Conservation (phyloP, 2,113 vertebrate genomes). For the Stigmatopora argus region DNA sequence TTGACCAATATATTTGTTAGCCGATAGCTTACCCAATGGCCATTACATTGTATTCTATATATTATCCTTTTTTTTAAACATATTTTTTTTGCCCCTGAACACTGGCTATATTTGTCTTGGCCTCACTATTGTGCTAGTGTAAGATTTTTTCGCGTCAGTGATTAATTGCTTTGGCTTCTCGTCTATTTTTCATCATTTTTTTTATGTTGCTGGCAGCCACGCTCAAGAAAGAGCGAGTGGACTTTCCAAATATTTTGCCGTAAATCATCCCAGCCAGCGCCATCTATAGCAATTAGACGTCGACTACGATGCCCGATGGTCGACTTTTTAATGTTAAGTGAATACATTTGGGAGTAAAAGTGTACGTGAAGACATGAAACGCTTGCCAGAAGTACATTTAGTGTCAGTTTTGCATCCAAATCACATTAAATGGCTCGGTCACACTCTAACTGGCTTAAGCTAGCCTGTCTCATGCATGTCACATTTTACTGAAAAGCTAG, state of each 20-base stretch:
- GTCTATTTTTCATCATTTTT: constrained; percentile 1
- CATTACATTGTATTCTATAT: too few species aligned
- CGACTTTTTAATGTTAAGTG: not conserved
- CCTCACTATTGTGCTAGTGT: not conserved
- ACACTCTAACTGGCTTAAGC: constrained; percentile 50
- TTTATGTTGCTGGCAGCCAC: not conserved
- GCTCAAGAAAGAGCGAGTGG: not conserved
- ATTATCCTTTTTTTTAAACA: too few species aligned
- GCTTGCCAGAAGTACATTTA: not conserved
- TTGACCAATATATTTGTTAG: too few species aligned
- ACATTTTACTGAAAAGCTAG: constrained; percentile 8
- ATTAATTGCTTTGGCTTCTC: not conserved
- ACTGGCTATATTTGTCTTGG: not conserved
- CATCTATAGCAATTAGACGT: not conserved
- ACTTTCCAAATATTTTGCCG: not conserved
- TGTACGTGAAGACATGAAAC: not conserved
- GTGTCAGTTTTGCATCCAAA: not conserved
- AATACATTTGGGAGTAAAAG: not conserved
- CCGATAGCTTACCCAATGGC: too few species aligned
- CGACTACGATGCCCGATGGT: not conserved
- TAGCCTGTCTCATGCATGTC: constrained; percentile 27
- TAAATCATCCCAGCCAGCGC: not conserved
- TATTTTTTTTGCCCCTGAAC: too few species aligned
- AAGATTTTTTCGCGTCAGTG: not conserved
- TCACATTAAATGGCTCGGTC: not conserved